Conservation (phyloP, 2,113 vertebrate species). For the Melanotaenia duboulayi region DNA sequence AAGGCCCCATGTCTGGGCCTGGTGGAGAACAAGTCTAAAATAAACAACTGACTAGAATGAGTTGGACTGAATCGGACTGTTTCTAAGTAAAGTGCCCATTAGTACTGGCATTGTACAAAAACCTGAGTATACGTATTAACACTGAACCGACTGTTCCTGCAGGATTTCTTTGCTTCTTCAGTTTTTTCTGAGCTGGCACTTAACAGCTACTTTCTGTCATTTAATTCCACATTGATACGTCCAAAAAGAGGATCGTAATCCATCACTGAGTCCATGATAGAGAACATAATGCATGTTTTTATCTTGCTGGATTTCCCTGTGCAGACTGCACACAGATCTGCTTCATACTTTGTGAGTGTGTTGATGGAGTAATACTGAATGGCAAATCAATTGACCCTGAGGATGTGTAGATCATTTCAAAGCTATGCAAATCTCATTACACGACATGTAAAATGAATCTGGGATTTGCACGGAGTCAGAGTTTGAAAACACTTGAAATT, state of each 20-base stretch:
- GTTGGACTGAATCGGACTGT: too few species aligned
- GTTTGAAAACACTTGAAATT: constrained; percentile 18
- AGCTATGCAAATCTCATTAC: constrained; percentile 37
- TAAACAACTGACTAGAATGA: too few species aligned
- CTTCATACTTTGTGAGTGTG: constrained; percentile 13
- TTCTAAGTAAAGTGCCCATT: too few species aligned
- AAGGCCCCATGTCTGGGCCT: too few species aligned
- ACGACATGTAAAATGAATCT: constrained; percentile 13
- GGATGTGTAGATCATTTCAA: constrained; percentile 36
- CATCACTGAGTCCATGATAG: not conserved
- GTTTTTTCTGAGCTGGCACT: too few species aligned
- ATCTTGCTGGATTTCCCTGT: not conserved
- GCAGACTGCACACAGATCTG: not conserved
- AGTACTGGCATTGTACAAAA: too few species aligned
- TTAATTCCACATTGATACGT: too few species aligned
- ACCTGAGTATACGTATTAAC: too few species aligned
- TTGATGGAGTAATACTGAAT: constrained; percentile 18
- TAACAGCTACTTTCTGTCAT: too few species aligned
- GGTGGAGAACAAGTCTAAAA: too few species aligned
- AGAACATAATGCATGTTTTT: constrained; percentile 15
- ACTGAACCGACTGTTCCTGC: too few species aligned
- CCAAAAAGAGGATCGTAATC: not conserved
- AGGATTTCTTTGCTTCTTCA: too few species aligned
- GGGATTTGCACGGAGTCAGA: not conserved
- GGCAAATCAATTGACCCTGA: constrained; percentile 37